Conservation (phyloP, 2,113 vertebrate species). For the Xiphorhynchus elegans region DNA sequence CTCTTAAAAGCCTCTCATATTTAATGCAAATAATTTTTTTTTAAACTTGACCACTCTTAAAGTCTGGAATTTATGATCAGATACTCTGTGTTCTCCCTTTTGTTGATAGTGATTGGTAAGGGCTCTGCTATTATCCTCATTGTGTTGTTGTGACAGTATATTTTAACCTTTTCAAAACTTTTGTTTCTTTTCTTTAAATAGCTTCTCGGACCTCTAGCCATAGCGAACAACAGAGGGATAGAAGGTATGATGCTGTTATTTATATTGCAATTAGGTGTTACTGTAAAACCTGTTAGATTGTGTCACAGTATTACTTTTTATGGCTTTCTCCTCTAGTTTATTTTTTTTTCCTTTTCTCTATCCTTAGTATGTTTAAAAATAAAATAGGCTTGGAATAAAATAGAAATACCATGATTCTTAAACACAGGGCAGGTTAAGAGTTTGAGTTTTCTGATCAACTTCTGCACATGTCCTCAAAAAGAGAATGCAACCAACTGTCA, state of each 20-base stretch:
- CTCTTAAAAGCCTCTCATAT: not conserved
- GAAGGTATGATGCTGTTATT: slow-evolving; percentile 80
- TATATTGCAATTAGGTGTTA: not conserved
- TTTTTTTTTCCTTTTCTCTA: not conserved
- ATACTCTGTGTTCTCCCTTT: not conserved
- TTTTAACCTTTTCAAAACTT: slow-evolving; percentile 33
- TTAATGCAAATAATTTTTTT: not conserved
- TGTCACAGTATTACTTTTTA: not conserved
- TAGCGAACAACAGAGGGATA: slow-evolving; percentile 81
- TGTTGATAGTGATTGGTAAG: not conserved
- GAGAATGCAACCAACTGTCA: not conserved
- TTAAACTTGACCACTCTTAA: not conserved
- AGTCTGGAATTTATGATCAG: not conserved
- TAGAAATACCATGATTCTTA: not conserved
- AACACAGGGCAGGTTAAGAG: not conserved
- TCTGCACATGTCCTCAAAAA: not conserved
- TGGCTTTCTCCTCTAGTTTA: not conserved
- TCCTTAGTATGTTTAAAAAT: not conserved
- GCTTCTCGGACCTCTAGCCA: slow-evolving; percentile 82
- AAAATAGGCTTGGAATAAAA: not conserved
- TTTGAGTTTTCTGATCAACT: not conserved
- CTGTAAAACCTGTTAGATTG: not conserved
- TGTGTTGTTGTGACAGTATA: not conserved
- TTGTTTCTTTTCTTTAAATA: slow-evolving; percentile 49
- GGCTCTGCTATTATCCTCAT: not conserved